phyloP scores from a whole-genome alignment of 2,797 vertebrate genomes.

The Leucoraja ocellata region DNA sequence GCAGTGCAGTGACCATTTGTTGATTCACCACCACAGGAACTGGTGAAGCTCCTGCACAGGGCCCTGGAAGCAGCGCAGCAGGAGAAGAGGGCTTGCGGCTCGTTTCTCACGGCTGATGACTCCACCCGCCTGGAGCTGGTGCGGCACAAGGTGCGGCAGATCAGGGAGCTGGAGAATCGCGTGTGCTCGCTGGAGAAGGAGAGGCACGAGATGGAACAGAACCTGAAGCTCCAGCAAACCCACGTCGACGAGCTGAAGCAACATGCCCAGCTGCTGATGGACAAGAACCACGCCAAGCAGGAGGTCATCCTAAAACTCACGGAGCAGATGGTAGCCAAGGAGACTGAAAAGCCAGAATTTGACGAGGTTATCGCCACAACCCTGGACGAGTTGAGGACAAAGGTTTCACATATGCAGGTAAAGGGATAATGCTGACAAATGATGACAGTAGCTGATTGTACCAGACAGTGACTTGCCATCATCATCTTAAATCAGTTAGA shows the following conservation, averaged over 20 bases:
- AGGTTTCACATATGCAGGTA: slow-evolving; percentile 77
- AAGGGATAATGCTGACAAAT: neutral
- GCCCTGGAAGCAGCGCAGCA: slow-evolving; percentile 80
- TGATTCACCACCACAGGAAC: slow-evolving; percentile 59
- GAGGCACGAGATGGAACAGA: slow-evolving; percentile 55
- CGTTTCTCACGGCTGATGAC: slow-evolving; percentile 68
- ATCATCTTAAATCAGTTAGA: too few species aligned
- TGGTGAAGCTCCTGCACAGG: slow-evolving; percentile 82
- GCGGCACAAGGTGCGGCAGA: slow-evolving; percentile 75
- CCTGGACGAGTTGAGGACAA: slow-evolving; percentile 61
- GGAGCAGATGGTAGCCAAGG: slow-evolving; percentile 61
- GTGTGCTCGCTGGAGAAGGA: slow-evolving; percentile 61
- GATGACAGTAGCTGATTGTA: too few species aligned
- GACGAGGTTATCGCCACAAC: slow-evolving; percentile 48
- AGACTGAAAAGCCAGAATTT: slow-evolving; percentile 44
- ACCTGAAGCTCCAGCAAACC: slow-evolving; percentile 55
- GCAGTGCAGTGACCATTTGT: neutral
- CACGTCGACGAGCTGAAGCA: slow-evolving; percentile 65
- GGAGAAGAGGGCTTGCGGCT: slow-evolving; percentile 74
- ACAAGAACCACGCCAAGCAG: slow-evolving; percentile 79
- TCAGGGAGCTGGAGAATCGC: slow-evolving; percentile 56
- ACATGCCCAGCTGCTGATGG: slow-evolving; percentile 62
- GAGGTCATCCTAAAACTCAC: slow-evolving; percentile 78
- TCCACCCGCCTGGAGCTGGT: slow-evolving; percentile 79
- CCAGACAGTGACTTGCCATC: too few species aligned